A percentile compares a stretch with the other conserved stretches of the same genome.
Conservation (phyloP, 2,113 vertebrate genomes). For the Nipponia nippon region DNA sequence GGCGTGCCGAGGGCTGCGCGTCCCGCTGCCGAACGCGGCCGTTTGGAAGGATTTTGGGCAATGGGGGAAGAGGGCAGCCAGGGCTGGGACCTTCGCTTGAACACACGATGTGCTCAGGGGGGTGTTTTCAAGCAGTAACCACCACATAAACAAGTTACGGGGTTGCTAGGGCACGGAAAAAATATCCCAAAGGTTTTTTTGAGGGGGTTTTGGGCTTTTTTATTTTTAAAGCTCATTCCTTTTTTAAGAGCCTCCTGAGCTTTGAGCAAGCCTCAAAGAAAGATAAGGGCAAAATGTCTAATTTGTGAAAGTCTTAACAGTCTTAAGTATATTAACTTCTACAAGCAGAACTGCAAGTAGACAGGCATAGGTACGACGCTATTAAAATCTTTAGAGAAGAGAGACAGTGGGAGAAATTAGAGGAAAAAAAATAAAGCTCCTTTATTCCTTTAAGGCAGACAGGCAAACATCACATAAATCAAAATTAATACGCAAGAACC, state of each 20-base stretch:
- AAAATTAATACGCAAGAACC: not conserved
- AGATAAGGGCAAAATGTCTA: not conserved
- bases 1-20: not conserved
- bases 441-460: not conserved
- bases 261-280: not conserved
- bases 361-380: accelerated
- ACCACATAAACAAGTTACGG: not conserved
- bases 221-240: not conserved
- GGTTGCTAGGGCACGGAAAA: not conserved
- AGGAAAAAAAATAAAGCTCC: not conserved
- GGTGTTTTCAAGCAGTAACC: not conserved
- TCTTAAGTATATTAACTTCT: too few species aligned
- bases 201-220: not conserved
- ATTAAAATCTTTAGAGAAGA: not conserved
- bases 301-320: not conserved
- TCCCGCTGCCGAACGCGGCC: accelerated
- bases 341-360: not conserved
- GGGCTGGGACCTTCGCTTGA: not conserved
- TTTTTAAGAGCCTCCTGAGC: not conserved
- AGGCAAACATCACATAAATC: not conserved
- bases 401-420: not conserved
- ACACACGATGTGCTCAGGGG: not conserved
- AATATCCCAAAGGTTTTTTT: not conserved
- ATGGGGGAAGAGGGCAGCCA: not conserved
- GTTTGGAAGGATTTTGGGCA: not conserved